Percentiles rank a stretch among this genome's conserved stretches.
phyloP scores from a whole-genome alignment of 37 sponge, comb jelly and placozoan species.

The Lycopodina hypogea region DNA sequence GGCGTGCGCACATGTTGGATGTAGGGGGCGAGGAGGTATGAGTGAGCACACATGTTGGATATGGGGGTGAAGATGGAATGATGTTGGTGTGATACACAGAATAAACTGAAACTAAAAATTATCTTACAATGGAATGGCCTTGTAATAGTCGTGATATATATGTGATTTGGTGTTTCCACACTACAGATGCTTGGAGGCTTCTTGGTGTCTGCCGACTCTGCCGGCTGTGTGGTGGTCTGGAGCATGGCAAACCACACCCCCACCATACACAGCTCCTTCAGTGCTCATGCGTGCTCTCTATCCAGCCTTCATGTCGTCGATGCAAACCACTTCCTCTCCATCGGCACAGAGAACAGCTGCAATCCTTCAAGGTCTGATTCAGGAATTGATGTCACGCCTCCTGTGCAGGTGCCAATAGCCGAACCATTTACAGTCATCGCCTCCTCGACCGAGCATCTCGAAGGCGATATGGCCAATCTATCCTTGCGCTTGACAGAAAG shows the following conservation, averaged over 20 bases:
- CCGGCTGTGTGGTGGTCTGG: slow-evolving; percentile 48
- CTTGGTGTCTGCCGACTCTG: slow-evolving; percentile 33
- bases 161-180: no score
- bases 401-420: no score
- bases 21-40: no score
- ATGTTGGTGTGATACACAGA: no score
- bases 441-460: not conserved
- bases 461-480: not conserved
- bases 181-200: slow-evolving; percentile 49
- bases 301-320: slow-evolving; percentile 43
- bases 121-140: no score
- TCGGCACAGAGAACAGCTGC: slow-evolving; percentile 8
- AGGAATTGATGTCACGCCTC: not conserved
- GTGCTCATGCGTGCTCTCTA: slow-evolving; percentile 31
- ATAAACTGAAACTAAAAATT: no score
- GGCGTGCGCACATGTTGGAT: no score
- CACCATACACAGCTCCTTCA: slow-evolving; percentile 8
- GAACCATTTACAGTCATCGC: not conserved
- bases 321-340: slow-evolving; percentile 34
- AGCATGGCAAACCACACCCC: slow-evolving; percentile 53
- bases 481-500: not conserved
- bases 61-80: no score
- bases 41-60: no score
- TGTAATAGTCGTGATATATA: no score
- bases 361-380: not conserved